These are phyloP conservation scores for Leptopilina syphax DNA, from an alignment of 2,888 invertebrate species.

Conservation along the genomic window DNA sequence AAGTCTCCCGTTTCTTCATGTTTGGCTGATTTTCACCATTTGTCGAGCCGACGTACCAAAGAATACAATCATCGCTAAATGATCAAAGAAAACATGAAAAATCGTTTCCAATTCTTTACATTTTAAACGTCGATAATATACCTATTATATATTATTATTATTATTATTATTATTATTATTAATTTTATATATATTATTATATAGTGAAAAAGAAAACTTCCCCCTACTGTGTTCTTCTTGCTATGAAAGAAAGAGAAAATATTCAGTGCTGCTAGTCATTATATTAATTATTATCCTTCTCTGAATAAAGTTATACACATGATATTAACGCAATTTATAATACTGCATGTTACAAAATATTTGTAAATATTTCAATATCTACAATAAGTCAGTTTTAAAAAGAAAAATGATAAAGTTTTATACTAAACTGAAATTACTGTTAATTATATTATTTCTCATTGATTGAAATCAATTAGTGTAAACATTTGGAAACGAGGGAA, in stretches of 20 bases:
- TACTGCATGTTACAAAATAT: conserved; percentile 31
- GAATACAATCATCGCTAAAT: not conserved
- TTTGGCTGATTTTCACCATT: conserved; percentile 15
- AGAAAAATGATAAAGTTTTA: not conserved
- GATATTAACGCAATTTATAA: conserved; percentile 14
- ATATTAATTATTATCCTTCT: not conserved
- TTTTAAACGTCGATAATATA: not conserved
- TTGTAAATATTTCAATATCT: conserved; percentile 22
- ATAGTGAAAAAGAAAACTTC: conserved; percentile 11
- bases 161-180: too few relatives aligned
- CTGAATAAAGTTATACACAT: not conserved
- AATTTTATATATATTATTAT: too few relatives aligned
- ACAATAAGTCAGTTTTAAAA: conserved; percentile 4
- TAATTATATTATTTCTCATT: too few relatives aligned
- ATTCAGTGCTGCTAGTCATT: conserved; percentile 40
- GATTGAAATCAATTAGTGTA: conserved; percentile 9
- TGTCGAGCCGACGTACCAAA: conserved; percentile 6
- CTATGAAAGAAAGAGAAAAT: conserved; percentile 7
- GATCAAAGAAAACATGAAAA: not conserved
- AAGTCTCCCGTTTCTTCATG: conserved; percentile 22
- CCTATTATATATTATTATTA: too few relatives aligned
- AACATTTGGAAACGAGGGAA: conserved; percentile 18
- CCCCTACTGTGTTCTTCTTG: conserved; percentile 19
- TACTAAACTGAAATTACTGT: too few relatives aligned
- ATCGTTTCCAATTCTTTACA: conserved; percentile 10